Conservation (phyloP, 2,797 vertebrate genomes). For the Distichodus sexfasciatus region DNA sequence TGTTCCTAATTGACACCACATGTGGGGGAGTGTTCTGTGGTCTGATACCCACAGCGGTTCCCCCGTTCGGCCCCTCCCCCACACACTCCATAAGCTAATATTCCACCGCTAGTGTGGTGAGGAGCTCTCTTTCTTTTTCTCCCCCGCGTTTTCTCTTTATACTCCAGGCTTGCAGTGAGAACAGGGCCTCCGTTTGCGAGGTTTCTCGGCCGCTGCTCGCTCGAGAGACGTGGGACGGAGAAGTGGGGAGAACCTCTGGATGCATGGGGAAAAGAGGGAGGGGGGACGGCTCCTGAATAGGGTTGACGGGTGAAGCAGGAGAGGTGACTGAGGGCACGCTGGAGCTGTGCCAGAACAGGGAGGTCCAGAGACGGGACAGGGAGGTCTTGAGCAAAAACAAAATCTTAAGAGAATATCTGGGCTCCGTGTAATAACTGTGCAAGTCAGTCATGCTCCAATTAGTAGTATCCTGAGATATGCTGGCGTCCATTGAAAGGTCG, state of each 20-base stretch:
- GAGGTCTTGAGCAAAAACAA: slow-evolving; percentile 41
- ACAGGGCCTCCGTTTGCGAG: slow-evolving; percentile 67
- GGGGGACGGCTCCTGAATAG: slow-evolving; percentile 49
- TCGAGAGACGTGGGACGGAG: slow-evolving; percentile 41
- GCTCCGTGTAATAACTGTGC: slow-evolving; percentile 43
- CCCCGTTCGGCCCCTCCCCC: slow-evolving; percentile 58
- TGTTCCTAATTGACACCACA: slow-evolving; percentile 86
- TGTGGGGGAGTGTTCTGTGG: slow-evolving; percentile 80
- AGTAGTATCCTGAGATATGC: slow-evolving; percentile 1
- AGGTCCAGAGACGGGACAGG: slow-evolving; percentile 69
- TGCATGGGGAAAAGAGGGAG: slow-evolving; percentile 21
- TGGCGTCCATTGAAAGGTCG: slow-evolving; percentile 12
- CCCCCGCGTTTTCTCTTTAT: slow-evolving; percentile 28
- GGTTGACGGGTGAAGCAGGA: slow-evolving; percentile 35
- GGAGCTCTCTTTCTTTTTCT: slow-evolving; percentile 47
- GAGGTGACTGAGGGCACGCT: slow-evolving; percentile 72
- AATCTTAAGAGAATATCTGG: slow-evolving; percentile 39
- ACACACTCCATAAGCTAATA: slow-evolving; percentile 73
- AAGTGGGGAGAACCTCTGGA: slow-evolving; percentile 38
- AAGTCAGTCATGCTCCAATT: slow-evolving; percentile 25
- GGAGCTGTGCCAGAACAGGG: slow-evolving; percentile 72
- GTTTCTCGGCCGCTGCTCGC: slow-evolving; percentile 73
- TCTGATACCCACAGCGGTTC: slow-evolving; percentile 71
- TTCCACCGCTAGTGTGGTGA: slow-evolving; percentile 67
- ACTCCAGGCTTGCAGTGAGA: slow-evolving; percentile 63